phyloP scores from a whole-genome alignment of 2,888 invertebrate species.

The Lypha dubia region DNA sequence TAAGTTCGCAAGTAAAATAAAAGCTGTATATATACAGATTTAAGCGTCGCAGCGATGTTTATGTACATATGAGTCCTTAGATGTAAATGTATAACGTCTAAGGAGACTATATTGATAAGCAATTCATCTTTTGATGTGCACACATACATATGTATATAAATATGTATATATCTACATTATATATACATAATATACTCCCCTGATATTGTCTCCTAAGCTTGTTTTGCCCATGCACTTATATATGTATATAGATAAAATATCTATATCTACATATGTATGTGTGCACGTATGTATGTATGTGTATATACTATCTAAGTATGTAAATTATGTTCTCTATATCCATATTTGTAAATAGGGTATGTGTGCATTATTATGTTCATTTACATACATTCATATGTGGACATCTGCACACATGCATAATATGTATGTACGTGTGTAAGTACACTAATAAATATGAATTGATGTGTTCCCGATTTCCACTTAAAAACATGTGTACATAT shows the following conservation, averaged over 20 bases:
- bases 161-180: no score
- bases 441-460: constrained; percentile 7
- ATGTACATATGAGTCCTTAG: constrained; percentile 15
- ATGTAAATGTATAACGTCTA: constrained; percentile 45
- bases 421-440: background rate
- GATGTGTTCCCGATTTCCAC: constrained; percentile 53
- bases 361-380: background rate
- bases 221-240: constrained; percentile 1
- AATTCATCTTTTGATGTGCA: constrained; percentile 64
- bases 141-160: no score
- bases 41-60: constrained; percentile 23
- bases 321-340: constrained; percentile 2
- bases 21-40: constrained; percentile 28
- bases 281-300: background rate
- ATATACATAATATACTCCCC: constrained; percentile 52
- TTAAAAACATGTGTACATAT: no score
- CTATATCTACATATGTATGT: background rate
- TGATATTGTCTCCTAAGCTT: constrained; percentile 60
- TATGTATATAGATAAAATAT: background rate
- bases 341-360: background rate
- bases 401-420: background rate
- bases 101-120: constrained; percentile 69
- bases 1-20: constrained; percentile 1
- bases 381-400: background rate
- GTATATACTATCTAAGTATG: background rate